phyloP scores from a whole-genome alignment of 2,113 vertebrate species.

The Lepus timidus region DNA sequence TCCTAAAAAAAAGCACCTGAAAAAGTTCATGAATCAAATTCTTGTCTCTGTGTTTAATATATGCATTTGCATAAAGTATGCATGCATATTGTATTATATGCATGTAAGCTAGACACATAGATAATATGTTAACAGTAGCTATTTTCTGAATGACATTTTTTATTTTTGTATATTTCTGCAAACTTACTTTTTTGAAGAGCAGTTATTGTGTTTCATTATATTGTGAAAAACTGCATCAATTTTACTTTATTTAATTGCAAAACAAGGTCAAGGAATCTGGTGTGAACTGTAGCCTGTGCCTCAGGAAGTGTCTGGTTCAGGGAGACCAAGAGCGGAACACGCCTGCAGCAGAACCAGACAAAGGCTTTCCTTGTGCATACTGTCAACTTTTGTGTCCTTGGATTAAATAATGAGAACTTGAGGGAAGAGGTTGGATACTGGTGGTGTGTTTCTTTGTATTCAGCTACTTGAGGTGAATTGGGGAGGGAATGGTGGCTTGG shows the following conservation, averaged over 20 bases:
- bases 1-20: background rate
- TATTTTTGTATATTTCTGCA: background rate
- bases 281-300: background rate
- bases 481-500: accelerated
- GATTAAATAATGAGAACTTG: background rate
- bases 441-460: background rate
- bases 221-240: background rate
- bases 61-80: background rate
- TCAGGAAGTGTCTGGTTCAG: background rate
- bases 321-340: background rate
- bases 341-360: background rate
- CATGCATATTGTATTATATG: background rate
- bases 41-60: background rate
- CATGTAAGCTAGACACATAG: background rate
- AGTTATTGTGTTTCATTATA: background rate
- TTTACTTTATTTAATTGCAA: background rate
- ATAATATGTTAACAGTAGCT: background rate
- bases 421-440: background rate
- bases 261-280: background rate
- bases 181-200: background rate
- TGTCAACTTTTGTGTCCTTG: background rate
- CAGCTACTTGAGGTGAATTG: background rate
- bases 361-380: accelerated
- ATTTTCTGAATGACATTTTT: background rate
- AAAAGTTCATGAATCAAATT: background rate